phyloP scores from a whole-genome alignment of 2,113 vertebrate genomes.

The Clarias macrocephalus region DNA sequence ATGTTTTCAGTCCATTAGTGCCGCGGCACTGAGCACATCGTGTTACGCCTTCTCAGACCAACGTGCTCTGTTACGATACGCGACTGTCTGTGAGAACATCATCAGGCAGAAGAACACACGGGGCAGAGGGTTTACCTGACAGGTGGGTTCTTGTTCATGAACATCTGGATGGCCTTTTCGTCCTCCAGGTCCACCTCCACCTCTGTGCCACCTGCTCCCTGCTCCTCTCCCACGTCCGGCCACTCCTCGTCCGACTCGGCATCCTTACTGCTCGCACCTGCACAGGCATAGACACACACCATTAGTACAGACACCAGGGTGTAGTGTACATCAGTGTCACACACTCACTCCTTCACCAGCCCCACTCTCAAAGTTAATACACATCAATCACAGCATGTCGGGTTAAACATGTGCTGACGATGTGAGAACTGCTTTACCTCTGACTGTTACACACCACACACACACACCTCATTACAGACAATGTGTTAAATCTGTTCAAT shows the following conservation, averaged over 20 bases:
- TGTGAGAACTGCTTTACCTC: background rate
- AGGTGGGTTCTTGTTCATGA: slow-evolving; percentile 95
- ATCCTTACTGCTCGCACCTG: slow-evolving; percentile 70
- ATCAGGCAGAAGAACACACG: background rate
- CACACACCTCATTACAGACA: background rate
- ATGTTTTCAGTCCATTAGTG: background rate
- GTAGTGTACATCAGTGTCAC: background rate
- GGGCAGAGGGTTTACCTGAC: slow-evolving; percentile 72
- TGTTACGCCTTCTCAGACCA: background rate
- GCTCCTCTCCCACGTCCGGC: slow-evolving; percentile 77
- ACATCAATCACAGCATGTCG: background rate
- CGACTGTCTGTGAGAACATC: background rate
- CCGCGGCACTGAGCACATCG: too few relatives aligned
- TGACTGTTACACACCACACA: background rate
- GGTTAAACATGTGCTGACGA: background rate
- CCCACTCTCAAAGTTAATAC: background rate
- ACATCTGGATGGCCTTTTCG: slow-evolving; percentile 90
- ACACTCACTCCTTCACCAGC: background rate
- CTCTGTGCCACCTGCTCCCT: slow-evolving; percentile 65
- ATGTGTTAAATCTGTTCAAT: background rate
- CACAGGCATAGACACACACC: background rate
- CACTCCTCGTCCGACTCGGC: slow-evolving; percentile 88
- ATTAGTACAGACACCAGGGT: background rate
- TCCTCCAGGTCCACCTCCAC: slow-evolving; percentile 83
- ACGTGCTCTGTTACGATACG: background rate